Percentiles rank a stretch among this genome's conserved stretches.
These are phyloP conservation scores for Trididemnum clinides DNA, from an alignment of 23 tunicate species.

Conservation along the genomic window DNA sequence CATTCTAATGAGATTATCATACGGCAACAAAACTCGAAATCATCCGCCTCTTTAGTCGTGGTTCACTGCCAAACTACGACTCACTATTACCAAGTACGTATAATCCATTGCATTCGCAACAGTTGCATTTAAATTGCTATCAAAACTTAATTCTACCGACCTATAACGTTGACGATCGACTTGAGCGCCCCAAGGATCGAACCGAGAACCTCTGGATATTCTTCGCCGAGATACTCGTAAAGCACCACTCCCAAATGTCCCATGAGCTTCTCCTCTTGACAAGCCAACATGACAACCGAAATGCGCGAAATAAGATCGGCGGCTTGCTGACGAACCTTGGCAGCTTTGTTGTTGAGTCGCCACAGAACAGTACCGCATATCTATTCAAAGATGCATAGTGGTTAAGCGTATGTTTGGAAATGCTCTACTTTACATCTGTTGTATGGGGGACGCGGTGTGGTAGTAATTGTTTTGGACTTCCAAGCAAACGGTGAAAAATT, in stretches of 20 bases:
- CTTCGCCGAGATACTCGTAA: constrained; percentile 99
- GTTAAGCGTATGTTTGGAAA: not conserved
- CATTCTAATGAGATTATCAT: too few species aligned
- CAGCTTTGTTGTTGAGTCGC: constrained; percentile 99
- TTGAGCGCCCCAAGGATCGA: constrained; percentile 99
- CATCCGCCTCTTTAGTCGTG: too few species aligned
- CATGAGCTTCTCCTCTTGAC: constrained; percentile 99
- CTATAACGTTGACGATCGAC: constrained; percentile 99
- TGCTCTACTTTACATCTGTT: too few species aligned
- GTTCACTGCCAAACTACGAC: too few species aligned
- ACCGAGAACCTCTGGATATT: constrained; percentile 99
- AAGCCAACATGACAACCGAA: constrained; percentile 95
- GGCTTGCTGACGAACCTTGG: constrained; percentile 99
- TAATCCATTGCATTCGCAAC: too few species aligned
- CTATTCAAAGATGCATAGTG: constrained; percentile 14
- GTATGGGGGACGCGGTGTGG: too few species aligned
- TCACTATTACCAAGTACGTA: too few species aligned
- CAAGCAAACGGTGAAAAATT: too few species aligned
- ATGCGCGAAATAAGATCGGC: constrained; percentile 98
- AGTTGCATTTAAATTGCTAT: too few species aligned
- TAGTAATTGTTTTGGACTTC: too few species aligned
- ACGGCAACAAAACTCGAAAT: too few species aligned
- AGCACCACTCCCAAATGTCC: constrained; percentile 98
- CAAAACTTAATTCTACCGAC: too few species aligned
- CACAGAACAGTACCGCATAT: constrained; percentile 99